Base-by-base conservation (phyloP, 2,113 vertebrate genomes). In the Acrocephalus kingi region DNA sequence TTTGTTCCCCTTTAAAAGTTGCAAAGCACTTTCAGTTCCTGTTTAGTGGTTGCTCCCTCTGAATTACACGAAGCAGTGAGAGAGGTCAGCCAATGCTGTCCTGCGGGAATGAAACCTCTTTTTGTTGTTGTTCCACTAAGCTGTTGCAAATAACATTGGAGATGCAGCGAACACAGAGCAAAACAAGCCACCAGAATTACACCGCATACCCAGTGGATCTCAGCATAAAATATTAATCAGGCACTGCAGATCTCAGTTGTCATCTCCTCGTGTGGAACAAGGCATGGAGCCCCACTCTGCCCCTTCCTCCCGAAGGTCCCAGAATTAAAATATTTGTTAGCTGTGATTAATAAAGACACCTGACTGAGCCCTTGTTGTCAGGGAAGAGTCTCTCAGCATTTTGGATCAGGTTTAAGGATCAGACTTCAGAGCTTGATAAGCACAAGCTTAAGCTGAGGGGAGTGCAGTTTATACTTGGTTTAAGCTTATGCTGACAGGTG, bases 161-260 rank as follows among this genome's bases (percentile, higher is more conserved):
- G 89, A 97, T 96, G 93, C 90, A 90, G 89, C 1, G 2, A 79
- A 77, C 24, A 54, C 58, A 69, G 82, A 94, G 69, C 56, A 84
- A 83, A 90, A 84, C 89, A 89, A 91, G 95, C 56, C 91, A 69
- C 91, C 94, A 96, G 95, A 94, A 96, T 95, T 95, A 81, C 94
- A 78, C 95, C 3, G 93, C 93, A 96, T 96, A 93, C 96, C 96
- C 98, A 90, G 96, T 87, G 97, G 97, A 97, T 98, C 95, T 39
- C 84, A 61, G 61, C 96, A 97, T 98, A 84, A 98, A 98, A 97
- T 95, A 98, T 98, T 97, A 91, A 98, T 97, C 97, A 96, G 94
- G 90, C 93, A 97, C 87, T 96, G 96, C 88, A 96, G 97, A 97
- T 97, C 97, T 94, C 97, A 83, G 81, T 94, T 97, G 94, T 86